Base-by-base conservation (phyloP, 2,113 vertebrate genomes). In the Boulengeromyrus knoepffleri region DNA sequence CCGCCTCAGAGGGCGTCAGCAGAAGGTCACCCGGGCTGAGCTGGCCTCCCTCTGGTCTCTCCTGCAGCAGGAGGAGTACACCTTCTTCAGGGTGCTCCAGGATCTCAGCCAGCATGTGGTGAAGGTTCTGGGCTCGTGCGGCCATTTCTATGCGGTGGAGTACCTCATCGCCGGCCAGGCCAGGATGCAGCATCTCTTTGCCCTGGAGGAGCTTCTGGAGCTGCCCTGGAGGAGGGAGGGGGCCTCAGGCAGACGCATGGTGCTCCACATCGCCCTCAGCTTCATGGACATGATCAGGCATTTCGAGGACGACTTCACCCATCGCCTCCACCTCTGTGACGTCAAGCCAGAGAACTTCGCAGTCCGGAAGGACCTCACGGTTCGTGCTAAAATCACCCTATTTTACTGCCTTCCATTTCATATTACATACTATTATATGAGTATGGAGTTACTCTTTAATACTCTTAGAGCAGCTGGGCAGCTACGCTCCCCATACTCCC, bases 321-420 rank as follows among this genome's bases (percentile, higher is more conserved):
- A 99, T 94, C 96, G 94, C 1, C 97, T 99, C 74, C 99, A 99
- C 93, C 97, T 99, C 80, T 99, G 99, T 0, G 99, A 99, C 92
- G 94, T 99, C 95, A 99, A 99, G 91, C 97, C 98, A 0, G 99
- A 99, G 93, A 99, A 99, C 95, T 99, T 99, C 0, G 99, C 97
- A 89, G 97, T 99, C 95, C 95, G 98, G 93, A 97, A 93, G 0
- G 98, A 99, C 93, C 95, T 99, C 89, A 99, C 99, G 80, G 99
- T 99, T 95, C 97, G 97, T 91, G 8, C 36, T 39, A 47, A 47
- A 47, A n/a, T 31, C 9, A 19, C 13, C 5, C 10, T 86, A 19
- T 27, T 49, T 53, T 6, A 31, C n/a, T 17, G 46, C 31, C 3
- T 17, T 31, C 27, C 24, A 53, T 27, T 19, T n/a, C 49, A 58